phyloP scores from a whole-genome alignment of 2,888 invertebrate genomes.

The Crossocerus cetratus region DNA sequence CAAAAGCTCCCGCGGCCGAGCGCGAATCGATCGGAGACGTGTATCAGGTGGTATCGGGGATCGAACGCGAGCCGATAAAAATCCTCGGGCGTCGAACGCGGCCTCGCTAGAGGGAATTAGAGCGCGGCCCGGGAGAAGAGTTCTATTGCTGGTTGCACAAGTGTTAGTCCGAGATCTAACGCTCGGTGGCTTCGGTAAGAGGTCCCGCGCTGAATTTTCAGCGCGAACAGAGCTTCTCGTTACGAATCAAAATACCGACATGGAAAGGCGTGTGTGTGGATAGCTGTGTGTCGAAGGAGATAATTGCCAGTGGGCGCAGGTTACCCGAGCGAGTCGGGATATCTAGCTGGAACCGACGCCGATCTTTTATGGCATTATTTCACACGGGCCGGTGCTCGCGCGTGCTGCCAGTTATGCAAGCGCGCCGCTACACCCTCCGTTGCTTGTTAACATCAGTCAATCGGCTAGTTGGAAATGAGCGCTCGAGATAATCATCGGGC shows the following conservation, averaged over 20 bases:
- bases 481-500: slow-evolving; percentile 48
- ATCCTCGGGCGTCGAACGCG: too few relatives aligned
- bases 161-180: neutral
- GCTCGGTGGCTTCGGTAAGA: neutral
- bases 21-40: too few relatives aligned
- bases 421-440: neutral
- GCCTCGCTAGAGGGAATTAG: too few relatives aligned
- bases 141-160: neutral
- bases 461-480: slow-evolving; percentile 45
- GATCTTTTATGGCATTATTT: slow-evolving; percentile 38
- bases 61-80: too few relatives aligned
- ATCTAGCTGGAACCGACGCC: slow-evolving; percentile 28
- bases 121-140: too few relatives aligned
- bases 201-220: neutral
- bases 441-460: slow-evolving; percentile 10
- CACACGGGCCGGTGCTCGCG: slow-evolving; percentile 2
- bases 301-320: slow-evolving; percentile 30
- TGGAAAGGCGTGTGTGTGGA: slow-evolving; percentile 5
- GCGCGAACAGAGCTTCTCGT: neutral
- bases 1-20: too few relatives aligned
- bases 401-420: slow-evolving; percentile 36
- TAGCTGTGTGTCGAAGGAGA: neutral
- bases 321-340: slow-evolving; percentile 26
- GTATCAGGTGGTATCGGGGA: too few relatives aligned
- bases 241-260: slow-evolving; percentile 15